Evolutionary conservation across 2,797 vertebrate species (phyloP).

Genomic region (Bucorvus abyssinicus): DNA sequence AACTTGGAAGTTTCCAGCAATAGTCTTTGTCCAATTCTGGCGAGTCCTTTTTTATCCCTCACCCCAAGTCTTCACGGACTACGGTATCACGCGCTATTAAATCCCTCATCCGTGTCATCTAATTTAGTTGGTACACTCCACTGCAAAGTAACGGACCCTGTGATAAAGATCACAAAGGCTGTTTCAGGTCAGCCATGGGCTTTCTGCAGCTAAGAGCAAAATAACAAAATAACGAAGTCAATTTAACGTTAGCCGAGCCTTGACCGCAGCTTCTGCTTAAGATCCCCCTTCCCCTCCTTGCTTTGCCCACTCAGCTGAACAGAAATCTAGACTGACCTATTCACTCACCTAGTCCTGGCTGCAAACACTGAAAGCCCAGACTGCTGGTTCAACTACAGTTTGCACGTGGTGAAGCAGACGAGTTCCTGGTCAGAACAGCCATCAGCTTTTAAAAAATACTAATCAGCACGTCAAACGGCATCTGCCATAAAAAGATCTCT

Average conservation of each 20-base stretch:
- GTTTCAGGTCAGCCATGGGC: not conserved
- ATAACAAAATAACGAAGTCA: not conserved
- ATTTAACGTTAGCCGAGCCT: not conserved
- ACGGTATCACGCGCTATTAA: not conserved
- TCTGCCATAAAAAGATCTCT: not conserved
- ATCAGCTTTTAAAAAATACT: not conserved
- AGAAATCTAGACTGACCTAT: not conserved
- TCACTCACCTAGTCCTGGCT: not conserved
- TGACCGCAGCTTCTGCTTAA: not conserved
- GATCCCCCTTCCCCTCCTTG: not conserved
- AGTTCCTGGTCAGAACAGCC: not conserved
- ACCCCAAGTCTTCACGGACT: not conserved
- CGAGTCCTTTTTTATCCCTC: not conserved
- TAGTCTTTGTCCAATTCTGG: not conserved
- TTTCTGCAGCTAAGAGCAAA: not conserved
- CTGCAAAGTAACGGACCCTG: not conserved
- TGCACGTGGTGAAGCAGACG: not conserved
- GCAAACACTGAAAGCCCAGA: not conserved
- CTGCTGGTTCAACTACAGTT: not conserved
- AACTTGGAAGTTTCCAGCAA: not conserved
- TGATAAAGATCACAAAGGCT: not conserved
- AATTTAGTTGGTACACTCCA: not conserved
- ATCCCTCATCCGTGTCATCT: not conserved
- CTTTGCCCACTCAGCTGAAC: not conserved
- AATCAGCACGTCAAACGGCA: not conserved